Evolutionary conservation across 2,797 vertebrate genomes (phyloP).

Genomic region (Melanotaenia pygmaea): DNA sequence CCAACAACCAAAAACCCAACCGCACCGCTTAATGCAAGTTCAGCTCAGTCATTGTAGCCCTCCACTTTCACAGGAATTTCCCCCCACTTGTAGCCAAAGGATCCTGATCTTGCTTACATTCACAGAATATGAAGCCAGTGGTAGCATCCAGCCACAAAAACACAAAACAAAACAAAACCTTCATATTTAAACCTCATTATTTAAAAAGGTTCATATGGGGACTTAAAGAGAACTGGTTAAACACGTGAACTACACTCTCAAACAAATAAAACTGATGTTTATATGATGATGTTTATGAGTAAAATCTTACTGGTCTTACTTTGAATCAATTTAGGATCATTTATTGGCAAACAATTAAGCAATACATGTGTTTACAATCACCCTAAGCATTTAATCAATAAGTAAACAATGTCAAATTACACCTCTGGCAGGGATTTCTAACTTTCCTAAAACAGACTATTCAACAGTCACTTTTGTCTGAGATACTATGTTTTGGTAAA

Average conservation of each 20-base stretch:
- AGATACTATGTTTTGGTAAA: neutral
- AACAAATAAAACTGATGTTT: conserved; percentile 14
- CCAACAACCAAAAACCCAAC: conserved; percentile 61
- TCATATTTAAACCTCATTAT: conserved; percentile 62
- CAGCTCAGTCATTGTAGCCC: conserved; percentile 67
- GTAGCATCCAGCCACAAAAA: conserved; percentile 51
- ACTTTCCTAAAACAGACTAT: neutral
- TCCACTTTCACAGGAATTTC: conserved; percentile 75
- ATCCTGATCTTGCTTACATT: conserved; percentile 73
- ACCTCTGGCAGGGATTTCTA: neutral
- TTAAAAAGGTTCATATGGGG: conserved; percentile 51
- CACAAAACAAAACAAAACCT: conserved; percentile 62
- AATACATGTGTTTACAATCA: neutral
- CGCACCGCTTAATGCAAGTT: conserved; percentile 76
- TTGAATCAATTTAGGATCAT: neutral
- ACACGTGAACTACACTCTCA: conserved; percentile 13
- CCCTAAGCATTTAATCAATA: neutral
- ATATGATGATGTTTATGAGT: neutral
- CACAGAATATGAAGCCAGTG: conserved; percentile 72
- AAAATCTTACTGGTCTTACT: neutral
- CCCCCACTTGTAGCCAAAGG: conserved; percentile 55
- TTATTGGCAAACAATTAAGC: neutral
- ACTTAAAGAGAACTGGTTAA: conserved; percentile 13
- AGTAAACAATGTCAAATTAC: neutral
- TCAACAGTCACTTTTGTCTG: neutral